Evolutionary conservation across 2,113 vertebrate species (phyloP), one percentile per base, ranked within the genome.

Genomic region (Misgurnus mizolepis): DNA sequence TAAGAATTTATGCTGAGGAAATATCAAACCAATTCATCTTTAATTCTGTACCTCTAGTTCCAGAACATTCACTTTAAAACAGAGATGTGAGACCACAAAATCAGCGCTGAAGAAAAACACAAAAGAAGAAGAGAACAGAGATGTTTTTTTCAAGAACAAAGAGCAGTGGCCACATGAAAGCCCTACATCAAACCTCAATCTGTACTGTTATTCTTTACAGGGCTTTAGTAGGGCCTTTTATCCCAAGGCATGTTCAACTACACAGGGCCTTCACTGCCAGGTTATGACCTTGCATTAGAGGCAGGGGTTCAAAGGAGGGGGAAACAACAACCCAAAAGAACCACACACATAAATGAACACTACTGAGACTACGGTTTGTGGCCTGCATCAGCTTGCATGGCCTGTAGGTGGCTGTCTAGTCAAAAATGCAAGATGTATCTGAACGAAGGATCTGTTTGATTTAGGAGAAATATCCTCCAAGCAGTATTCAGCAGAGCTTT

Each of bases 391-490:
- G 45, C 81, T 45, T 17, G 61, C 60, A 78, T 66, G 7, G 73
- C 94, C 94, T 92, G 89, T 81, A 95, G 94, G 88, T 91, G 93
- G 93, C 93, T 88, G 90, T 92, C 83, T 67, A 89, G 88, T 73
- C 92, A 90, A 89, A 91, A 86, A 83, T 72, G 77, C 85, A 76
- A 74, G 45, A 34, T 14, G 47, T 27, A 47, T 56, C 60, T 76
- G 66, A 76, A 66, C 47, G 22, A 53, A 76, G 64, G 53, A 76
- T 49, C 43, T 78, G 22, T 67, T 66, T 58, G 55, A 56, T 56
- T 56, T 15, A 56, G 10, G 3, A 6, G 7, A 47, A 47, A 10
- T 10, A 27, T 27, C 27, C 27, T 27, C 27, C 27, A 27, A 27
- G 27, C 27, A 27, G 27, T 27, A 27, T 27, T 5, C 27, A 76